Evolutionary conservation across 2,797 vertebrate genomes (phyloP), one percentile per base, ranked within the genome.

Genomic region (Tauraco hartlaubi): DNA sequence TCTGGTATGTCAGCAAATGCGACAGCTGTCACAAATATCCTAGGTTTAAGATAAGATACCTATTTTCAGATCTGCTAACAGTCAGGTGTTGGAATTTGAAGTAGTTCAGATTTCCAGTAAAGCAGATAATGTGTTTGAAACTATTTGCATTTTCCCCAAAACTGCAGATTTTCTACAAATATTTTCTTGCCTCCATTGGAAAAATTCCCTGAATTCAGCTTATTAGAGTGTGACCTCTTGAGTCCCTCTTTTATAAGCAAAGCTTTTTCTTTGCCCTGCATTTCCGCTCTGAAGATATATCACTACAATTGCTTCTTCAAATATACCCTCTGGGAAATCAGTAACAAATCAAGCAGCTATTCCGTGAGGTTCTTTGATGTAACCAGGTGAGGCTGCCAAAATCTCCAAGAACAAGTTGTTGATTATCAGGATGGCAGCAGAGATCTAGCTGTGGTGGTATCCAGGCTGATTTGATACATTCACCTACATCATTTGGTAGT

Each of bases 261-360:
- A 81, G 66, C 13, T 52, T 85, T 86, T 87, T 73, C 79, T 94
- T 81, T 73, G 75, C 90, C 75, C 86, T 71, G 35, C 23, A 35
- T 96, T 92, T 95, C 90, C 49, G 37, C 64, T 52, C 61, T 1
- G 5, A 94, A 97, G 92, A 95, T 86, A 52, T 37, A 56, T 92
- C 58, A 15, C 85, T 84, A 89, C 94, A 96, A 94, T 94, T 71
- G 52, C 80, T 71, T 62, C 87, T 92, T 96, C 92, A 89, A 10
- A 94, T 76, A 86, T 51, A 66, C 72, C 93, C 62, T 28, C 69
- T 16, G 96, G 96, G 95, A 97, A 97, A 97, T 97, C 96, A 96
- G 95, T 97, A 97, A 90, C 90, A 95, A 97, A 97, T 96, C 95
- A 95, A 92, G 94, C 73, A 74, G 82, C 90, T 83, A 62, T 93